Percentiles rank a stretch among this genome's conserved stretches.
Conservation (phyloP, 2,113 vertebrate species). For the Macquaria ambigua region DNA sequence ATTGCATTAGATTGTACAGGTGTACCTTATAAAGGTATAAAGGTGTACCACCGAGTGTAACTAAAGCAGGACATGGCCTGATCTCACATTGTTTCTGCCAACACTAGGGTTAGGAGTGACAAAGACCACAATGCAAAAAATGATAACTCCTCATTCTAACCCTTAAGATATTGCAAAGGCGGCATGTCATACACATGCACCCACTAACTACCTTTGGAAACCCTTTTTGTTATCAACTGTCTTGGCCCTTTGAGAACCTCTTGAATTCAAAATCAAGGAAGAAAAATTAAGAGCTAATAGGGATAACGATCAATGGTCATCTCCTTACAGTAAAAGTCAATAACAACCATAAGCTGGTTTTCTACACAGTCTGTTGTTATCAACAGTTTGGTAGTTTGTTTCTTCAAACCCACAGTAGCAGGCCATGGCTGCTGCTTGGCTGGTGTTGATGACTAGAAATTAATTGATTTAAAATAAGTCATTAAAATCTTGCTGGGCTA, state of each 20-base stretch:
- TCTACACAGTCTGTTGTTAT: background rate
- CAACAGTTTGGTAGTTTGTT: background rate
- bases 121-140: background rate
- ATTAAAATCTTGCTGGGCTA: conserved; percentile 27
- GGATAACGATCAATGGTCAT: background rate
- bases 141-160: background rate
- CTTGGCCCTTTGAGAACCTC: background rate
- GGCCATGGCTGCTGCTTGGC: conserved; percentile 5
- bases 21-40: too few relatives aligned
- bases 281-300: background rate
- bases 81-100: background rate
- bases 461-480: conserved; percentile 33
- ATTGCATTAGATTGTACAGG: too few relatives aligned
- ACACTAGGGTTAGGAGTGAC: background rate
- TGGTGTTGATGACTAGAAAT: conserved; percentile 4
- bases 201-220: background rate
- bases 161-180: background rate
- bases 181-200: background rate
- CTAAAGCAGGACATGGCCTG: background rate
- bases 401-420: background rate
- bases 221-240: background rate
- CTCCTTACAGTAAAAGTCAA: background rate
- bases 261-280: background rate
- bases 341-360: background rate
- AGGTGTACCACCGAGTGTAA: too few relatives aligned